Evolutionary conservation across 2,113 vertebrate species (phyloP), one percentile per base, ranked within the genome.

Genomic region (Malurus cyaneus): DNA sequence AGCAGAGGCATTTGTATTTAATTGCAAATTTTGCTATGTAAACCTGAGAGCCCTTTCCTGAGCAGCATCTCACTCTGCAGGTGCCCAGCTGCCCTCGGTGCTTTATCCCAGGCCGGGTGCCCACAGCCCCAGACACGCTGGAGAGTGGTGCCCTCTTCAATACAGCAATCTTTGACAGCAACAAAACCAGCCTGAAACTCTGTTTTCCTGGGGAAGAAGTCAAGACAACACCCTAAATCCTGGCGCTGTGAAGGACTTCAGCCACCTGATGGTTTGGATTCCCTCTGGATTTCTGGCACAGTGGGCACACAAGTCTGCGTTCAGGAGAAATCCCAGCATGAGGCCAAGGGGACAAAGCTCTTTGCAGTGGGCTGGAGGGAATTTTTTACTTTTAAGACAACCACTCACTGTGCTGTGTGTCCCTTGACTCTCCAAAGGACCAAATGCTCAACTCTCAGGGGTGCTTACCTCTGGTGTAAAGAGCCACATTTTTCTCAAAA

Each of bases 21-120:
- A 24, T 31, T 60, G 28, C 36, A 70, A 54, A 62, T 28, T 41
- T 6, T 62, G 32, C 52, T 44, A 1, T 3, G 28, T n/a, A 49
- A 79, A 60, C 36, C 14, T 60, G 65, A 91, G 82, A 79, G 6
- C 11, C 20, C 29, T 60, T 78, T 74, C 26, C 74, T 0, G 2
- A 8, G 52, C 14, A 0, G 8, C 0, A 0, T 56, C 44, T 42
- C 2, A 1, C 34, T 44, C 42, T 31, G 47, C 19, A 53, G 47
- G 31, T n/a, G 12, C 19, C 11, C 8, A 2, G 13, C 15, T 85
- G n/a, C 54, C n/a, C 24, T 15, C 0, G 0, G 17, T 14, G 2
- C 18, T 47, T 59, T 3, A 13, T 42, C 25, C 34, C 2, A 1
- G 28, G 18, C 26, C 5, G 2, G 47, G 23, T 29, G 4, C 14